Conservation (phyloP, 2,797 vertebrate genomes). For the Cuniculus paca region DNA sequence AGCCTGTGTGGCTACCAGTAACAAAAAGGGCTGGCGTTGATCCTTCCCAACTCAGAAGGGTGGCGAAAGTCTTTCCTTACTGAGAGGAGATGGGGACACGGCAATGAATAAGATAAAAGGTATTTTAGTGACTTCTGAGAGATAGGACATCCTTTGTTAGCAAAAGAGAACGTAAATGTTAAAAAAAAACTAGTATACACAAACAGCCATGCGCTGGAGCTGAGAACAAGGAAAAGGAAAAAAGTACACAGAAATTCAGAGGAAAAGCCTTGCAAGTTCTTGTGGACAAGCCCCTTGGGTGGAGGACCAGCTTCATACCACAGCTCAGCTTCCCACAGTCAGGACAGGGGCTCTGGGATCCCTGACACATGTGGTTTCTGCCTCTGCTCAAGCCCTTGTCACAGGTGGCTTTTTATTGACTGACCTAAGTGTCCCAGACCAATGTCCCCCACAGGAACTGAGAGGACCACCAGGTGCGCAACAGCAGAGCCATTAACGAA, state of each 20-base stretch:
- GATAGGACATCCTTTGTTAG: background rate
- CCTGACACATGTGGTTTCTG: constrained; percentile 17
- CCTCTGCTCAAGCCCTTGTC: constrained; percentile 18
- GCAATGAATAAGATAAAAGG: background rate
- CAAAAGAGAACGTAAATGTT: background rate
- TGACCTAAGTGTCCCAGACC: constrained; percentile 20
- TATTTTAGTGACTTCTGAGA: background rate
- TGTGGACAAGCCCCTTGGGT: background rate
- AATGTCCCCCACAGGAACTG: background rate
- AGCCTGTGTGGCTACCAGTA: background rate
- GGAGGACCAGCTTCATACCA: background rate
- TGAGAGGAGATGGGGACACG: background rate
- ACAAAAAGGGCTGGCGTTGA: background rate
- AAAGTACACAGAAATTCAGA: background rate
- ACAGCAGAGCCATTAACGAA: constrained; percentile 34
- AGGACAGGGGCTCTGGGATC: background rate
- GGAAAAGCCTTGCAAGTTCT: background rate
- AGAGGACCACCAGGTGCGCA: constrained; percentile 53
- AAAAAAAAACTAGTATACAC: background rate
- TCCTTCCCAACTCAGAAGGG: background rate
- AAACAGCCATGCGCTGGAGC: background rate
- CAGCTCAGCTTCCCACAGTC: constrained; percentile 36
- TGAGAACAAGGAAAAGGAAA: background rate
- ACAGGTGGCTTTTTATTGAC: constrained; percentile 70
- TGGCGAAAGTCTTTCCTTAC: background rate